phyloP scores from a whole-genome alignment of 2,888 invertebrate genomes.

The Cheilosia urbana region DNA sequence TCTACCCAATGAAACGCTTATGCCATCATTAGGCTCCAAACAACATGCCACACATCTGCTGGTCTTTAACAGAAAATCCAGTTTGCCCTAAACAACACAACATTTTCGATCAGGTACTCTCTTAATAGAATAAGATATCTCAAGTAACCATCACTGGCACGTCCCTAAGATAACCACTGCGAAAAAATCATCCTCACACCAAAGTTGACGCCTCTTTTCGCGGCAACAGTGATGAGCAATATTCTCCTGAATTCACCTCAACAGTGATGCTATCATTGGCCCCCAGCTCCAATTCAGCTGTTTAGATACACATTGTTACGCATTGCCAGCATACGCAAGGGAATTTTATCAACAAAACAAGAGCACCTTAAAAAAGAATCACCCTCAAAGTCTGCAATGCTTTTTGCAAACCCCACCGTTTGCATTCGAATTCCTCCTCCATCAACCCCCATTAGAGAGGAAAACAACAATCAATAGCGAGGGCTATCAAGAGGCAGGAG shows the following conservation, averaged over 20 bases:
- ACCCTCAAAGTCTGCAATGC: slow-evolving; percentile 63
- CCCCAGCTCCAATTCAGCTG: slow-evolving; percentile 5
- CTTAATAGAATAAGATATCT: slow-evolving; percentile 71
- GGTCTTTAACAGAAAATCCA: slow-evolving; percentile 14
- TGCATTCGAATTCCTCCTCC: slow-evolving; percentile 8
- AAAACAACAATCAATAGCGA: slow-evolving; percentile 64
- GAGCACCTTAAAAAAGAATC: slow-evolving; percentile 55
- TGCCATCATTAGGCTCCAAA: neutral
- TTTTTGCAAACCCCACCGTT: slow-evolving; percentile 5
- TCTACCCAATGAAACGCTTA: neutral
- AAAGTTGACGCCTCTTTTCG: neutral
- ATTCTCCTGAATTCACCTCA: slow-evolving; percentile 29
- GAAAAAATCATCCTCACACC: slow-evolving; percentile 16
- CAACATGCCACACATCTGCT: slow-evolving; percentile 21
- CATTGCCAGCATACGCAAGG: slow-evolving; percentile 46
- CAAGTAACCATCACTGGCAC: slow-evolving; percentile 58
- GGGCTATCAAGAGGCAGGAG: slow-evolving; percentile 15
- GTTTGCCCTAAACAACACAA: slow-evolving; percentile 38
- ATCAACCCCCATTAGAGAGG: slow-evolving; percentile 38
- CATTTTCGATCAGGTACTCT: slow-evolving; percentile 25
- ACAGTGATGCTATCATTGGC: slow-evolving; percentile 48
- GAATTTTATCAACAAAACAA: slow-evolving; percentile 63
- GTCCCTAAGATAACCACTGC: slow-evolving; percentile 45
- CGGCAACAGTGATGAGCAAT: slow-evolving; percentile 35
- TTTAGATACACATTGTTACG: slow-evolving; percentile 63